A percentile compares a stretch with the other conserved stretches of the same genome.
Conservation (phyloP, 37 sponge, comb jelly and placozoan genomes). For the Ianthella basta region DNA sequence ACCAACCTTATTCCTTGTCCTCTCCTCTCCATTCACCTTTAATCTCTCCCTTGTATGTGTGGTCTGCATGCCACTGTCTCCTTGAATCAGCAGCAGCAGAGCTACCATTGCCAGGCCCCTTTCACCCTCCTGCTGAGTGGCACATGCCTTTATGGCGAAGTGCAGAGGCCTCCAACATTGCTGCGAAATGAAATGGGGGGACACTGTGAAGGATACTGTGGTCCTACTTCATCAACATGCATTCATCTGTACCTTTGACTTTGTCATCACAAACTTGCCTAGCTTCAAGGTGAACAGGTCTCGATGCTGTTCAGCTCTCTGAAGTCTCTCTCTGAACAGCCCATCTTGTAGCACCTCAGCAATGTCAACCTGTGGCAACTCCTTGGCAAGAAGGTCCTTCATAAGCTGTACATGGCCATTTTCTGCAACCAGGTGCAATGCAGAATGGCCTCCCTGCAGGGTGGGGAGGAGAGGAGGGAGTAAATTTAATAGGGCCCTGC, state of each 20-base stretch:
- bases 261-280: not conserved
- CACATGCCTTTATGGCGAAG: not conserved
- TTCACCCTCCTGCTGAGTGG: not conserved
- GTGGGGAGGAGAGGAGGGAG: not conserved
- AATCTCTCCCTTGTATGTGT: not conserved
- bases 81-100: conserved; percentile 16
- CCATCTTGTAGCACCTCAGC: not conserved
- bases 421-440: conserved; percentile 11
- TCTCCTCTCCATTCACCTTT: not conserved
- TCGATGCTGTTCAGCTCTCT: not conserved
- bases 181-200: not conserved
- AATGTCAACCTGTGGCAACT: not conserved
- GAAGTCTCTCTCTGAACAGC: not conserved
- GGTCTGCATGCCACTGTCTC: not conserved
- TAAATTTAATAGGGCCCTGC: not conserved
- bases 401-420: not conserved
- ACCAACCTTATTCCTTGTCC: not conserved
- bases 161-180: conserved; percentile 22
- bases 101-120: not conserved
- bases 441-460: conserved; percentile 27
- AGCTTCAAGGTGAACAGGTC: not conserved
- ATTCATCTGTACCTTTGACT: conserved; percentile 11
- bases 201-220: not conserved
- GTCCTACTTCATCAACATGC: not conserved
- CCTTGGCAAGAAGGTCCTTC: not conserved